Evolutionary conservation across 2,113 vertebrate species (phyloP), one percentile per base, ranked within the genome.

Genomic region (Oncorhynchus masou): DNA sequence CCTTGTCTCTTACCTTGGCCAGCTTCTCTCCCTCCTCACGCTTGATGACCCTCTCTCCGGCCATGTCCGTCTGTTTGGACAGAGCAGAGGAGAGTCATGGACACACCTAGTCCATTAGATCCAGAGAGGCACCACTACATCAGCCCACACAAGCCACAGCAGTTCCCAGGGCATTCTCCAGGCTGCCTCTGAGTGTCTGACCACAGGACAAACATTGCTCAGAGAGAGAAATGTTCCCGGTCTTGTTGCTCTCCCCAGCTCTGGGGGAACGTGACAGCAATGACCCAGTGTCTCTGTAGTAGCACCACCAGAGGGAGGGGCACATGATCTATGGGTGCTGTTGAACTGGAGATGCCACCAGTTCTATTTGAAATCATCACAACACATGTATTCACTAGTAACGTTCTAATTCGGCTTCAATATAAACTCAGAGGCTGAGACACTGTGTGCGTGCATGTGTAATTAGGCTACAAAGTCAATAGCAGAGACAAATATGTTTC

Each of bases 1-100:
- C 39, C 39, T 45, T 45, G 39, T 16, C 20, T 60, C 86, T 93
- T 88, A 99, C 98, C 95, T 95, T 96, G 73, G 98, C 98, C 89
- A 99, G 92, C 2, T 89, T 96, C 87, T 97, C 96, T 78, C 97
- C 98, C 0, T 99, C 98, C 81, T 99, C 97, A 0, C 71, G 95
- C 76, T 94, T 96, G 81, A 99, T 95, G 6, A 93, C 96, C 74
- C 98, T 93, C 79, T 95, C 96, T 0, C 90, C 91, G 70, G 90
- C 94, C 92, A 99, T 92, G 71, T 99, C 98, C 0, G 96, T 94
- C 98, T 99, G 94, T 31, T 29, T 29, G 13, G 13, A 16, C 15
- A 68, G 15, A 62, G 7, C 6, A 62, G 59, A 62, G 59, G n/a
- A 60, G 65, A 68, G 39, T 45, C 39, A 45, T 45, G 39, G 9